Evolutionary conservation across 2,113 vertebrate genomes (phyloP), one percentile per base, ranked within the genome.

Genomic region (Salminus brasiliensis): DNA sequence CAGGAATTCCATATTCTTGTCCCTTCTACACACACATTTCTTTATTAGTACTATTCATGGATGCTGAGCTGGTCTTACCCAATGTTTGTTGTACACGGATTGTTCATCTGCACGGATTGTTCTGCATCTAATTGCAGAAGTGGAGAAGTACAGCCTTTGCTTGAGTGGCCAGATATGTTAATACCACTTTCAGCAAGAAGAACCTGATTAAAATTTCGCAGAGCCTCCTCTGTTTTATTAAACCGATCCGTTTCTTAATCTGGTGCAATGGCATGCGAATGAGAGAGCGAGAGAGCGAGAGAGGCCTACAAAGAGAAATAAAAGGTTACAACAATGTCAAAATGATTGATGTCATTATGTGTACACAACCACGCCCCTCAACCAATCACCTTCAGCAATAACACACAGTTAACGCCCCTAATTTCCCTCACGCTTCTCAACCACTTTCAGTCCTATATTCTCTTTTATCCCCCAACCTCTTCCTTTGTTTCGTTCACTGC

Each of bases 401-500:
- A 13, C 71, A 82, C 63, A 57, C 16, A 65, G 27, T 7, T 49
- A 36, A 5, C 18, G 0, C 76, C 45, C 36, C 65, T 25, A 27
- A 47, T 72, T 23, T 68, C 79, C 70, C 23, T 29, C 15, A 69
- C 63, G 63, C 39, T 68, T 16, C 72, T 62, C 8, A 27, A 41
- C 5, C 67, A 65, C 32, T 43, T 69, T 60, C 57, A 83, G 83
- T 87, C 83, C 86, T 80, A 76, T 49, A 29, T 82, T 81, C 72
- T 77, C 49, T 9, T 53, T 8, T 63, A 25, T 8, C 25, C 53
- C 82, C 85, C 29, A 4, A 62, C 66, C 30, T 41, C 69, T 55
- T 52, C 65, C 74, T 81, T 81, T 83, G 85, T 87, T 66, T 67
- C 41, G 60, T n/a, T n/a, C n/a, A n/a, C n/a, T n/a, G n/a, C n/a